Base-by-base conservation (phyloP, 2,113 vertebrate species). In the Clarias gariepinus region DNA sequence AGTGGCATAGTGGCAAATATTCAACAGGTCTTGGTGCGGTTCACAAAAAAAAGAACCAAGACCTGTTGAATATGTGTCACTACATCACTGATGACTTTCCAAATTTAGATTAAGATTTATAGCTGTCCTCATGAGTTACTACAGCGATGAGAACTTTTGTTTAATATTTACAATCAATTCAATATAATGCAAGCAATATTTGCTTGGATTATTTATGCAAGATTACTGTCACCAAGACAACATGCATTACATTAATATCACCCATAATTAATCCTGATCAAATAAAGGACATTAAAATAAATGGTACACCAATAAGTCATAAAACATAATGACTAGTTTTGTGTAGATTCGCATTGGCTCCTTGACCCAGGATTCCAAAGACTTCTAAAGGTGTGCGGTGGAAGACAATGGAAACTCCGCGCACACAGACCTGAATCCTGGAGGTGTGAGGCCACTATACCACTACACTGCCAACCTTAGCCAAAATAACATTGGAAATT, bases 141-240 rank as follows among this genome's bases (percentile, higher is more conserved):
- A 28, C 84, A 16, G 12, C 30, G 53, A 81, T 86, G 85, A 81
- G 85, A 86, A 86, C 66, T 21, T 47, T 47, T 47, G 8, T 47
- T 47, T 7, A 47, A 47, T 8, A 47, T 47, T 47, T 47, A 47
- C 47, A 47, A 47, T 47, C 41, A 47, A 47, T 47, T 47, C 47
- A 47, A 47, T 47, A 47, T 47, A 47, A 47, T 47, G 7, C 47
- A 71, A 9, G 6, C 21, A 74, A 18, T 28, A 30, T 21, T 30
- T 60, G n/a, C 3, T 80, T 80, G 16, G 55, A 80, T 80, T 60
- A 28, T 55, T 76, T 47, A 9, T 33, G 30, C 33, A 11, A 76
- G 36, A 21, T 12, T 52, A 7, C 41, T 52, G n/a, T n/a, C 0
- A 78, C 25, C 15, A 25, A 25, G 23, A 76, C 41, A 52, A 52